These are phyloP conservation scores for Adelges cooleyi DNA, from an alignment of 1,140 invertebrate genomes.

Conservation along the genomic window DNA sequence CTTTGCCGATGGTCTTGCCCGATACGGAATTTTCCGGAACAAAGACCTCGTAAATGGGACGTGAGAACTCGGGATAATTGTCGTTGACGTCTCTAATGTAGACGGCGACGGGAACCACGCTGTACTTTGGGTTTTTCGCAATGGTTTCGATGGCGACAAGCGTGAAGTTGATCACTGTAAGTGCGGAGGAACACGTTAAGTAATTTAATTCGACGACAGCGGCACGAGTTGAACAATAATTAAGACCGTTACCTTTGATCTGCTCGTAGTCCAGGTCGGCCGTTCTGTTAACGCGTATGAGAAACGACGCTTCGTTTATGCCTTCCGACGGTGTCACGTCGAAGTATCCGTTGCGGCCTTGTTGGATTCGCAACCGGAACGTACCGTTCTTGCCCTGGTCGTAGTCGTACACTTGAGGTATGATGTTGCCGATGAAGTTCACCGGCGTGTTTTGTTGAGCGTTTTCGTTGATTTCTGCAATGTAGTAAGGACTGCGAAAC, in stretches of 20 bases:
- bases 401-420: constrained; percentile 82
- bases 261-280: constrained; percentile 75
- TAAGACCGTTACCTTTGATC: constrained; percentile 40
- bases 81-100: constrained; percentile 85
- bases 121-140: constrained; percentile 57
- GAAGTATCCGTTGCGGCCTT: constrained; percentile 71
- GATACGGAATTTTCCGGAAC: constrained; percentile 70
- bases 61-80: constrained; percentile 80
- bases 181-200: no score
- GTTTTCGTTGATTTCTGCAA: constrained; percentile 85
- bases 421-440: constrained; percentile 64
- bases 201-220: no score
- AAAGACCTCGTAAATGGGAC: constrained; percentile 60
- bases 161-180: constrained; percentile 68
- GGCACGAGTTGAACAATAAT: no score
- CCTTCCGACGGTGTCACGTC: constrained; percentile 77
- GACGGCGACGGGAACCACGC: constrained; percentile 70
- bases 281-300: constrained; percentile 78
- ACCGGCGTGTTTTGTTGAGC: constrained; percentile 80
- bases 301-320: constrained; percentile 84
- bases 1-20: constrained; percentile 69
- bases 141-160: constrained; percentile 74
- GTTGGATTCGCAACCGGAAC: constrained; percentile 67
- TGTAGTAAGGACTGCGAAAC: constrained; percentile 65
- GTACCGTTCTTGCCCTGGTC: constrained; percentile 90